Evolutionary conservation across 1,140 invertebrate species (phyloP).

Genomic region (Aphelenchoides avenae): DNA sequence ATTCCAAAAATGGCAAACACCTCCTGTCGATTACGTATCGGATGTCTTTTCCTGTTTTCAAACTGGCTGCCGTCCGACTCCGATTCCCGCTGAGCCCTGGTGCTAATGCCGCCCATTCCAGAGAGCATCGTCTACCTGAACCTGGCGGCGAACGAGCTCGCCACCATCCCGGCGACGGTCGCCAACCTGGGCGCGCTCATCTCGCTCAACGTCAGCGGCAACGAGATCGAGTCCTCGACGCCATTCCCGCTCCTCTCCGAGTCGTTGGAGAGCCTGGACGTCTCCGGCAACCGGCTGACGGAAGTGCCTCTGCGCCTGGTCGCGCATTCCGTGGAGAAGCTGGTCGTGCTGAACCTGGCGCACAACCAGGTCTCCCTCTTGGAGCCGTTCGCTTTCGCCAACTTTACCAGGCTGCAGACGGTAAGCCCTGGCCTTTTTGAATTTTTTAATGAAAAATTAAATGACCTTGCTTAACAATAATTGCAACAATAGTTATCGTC

Average conservation of each 20-base stretch:
- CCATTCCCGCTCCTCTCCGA: slow-evolving; percentile 26
- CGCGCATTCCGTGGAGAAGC: slow-evolving; percentile 13
- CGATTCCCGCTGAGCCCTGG: too few relatives aligned
- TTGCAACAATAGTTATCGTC: not conserved
- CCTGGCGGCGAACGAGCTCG: slow-evolving; percentile 40
- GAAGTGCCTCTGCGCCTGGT: slow-evolving; percentile 34
- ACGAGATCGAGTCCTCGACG: slow-evolving; percentile 35
- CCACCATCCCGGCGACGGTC: slow-evolving; percentile 35
- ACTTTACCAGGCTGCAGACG: slow-evolving; percentile 47
- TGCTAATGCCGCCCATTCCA: slow-evolving; percentile 15
- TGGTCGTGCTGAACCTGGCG: slow-evolving; percentile 30
- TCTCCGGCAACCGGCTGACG: slow-evolving; percentile 34
- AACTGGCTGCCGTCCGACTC: too few relatives aligned
- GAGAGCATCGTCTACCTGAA: slow-evolving; percentile 34
- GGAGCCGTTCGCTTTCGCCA: slow-evolving; percentile 26
- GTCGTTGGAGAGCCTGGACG: slow-evolving; percentile 38
- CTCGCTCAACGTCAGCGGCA: slow-evolving; percentile 40
- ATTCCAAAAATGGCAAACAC: too few relatives aligned
- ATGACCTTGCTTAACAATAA: not conserved
- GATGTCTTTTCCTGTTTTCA: too few relatives aligned
- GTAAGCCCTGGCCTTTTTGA: slow-evolving; percentile 23
- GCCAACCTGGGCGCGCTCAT: slow-evolving; percentile 27
- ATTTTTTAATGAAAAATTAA: slow-evolving; percentile 11
- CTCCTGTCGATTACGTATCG: too few relatives aligned
- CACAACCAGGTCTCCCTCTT: slow-evolving; percentile 38